These are phyloP conservation scores for Leptodactylus fuscus DNA, from an alignment of 2,113 vertebrate species.

Conservation along the genomic window DNA sequence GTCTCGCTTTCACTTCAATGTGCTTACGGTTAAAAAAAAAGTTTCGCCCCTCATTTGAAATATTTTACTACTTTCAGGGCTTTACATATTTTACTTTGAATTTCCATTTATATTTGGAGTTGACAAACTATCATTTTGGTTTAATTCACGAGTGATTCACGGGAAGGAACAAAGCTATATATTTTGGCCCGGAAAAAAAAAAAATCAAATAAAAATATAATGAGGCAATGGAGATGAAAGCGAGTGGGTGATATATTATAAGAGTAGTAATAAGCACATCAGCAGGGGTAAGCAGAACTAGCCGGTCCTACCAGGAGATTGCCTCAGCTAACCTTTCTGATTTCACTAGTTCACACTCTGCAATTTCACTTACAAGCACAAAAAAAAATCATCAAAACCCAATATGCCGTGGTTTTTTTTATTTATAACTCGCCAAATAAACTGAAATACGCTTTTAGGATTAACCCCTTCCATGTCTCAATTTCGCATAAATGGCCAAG, in stretches of 20 bases:
- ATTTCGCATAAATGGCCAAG: neutral
- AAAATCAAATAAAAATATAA: slow-evolving; percentile 52
- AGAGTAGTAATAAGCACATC: slow-evolving; percentile 40
- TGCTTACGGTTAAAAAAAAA: neutral
- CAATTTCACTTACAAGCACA: neutral
- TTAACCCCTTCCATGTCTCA: neutral
- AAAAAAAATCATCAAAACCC: neutral
- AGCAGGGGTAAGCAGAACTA: slow-evolving; percentile 37
- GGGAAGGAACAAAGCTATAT: slow-evolving; percentile 48
- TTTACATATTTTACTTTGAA: slow-evolving; percentile 22
- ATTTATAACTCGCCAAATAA: too few species aligned
- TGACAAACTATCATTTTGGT: slow-evolving; percentile 44
- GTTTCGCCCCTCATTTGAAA: neutral
- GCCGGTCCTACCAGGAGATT: neutral
- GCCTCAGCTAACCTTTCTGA: slow-evolving; percentile 1
- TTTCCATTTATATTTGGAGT: slow-evolving; percentile 54
- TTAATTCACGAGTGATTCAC: slow-evolving; percentile 45
- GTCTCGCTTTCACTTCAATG: neutral
- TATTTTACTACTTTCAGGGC: neutral
- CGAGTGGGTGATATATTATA: slow-evolving; percentile 34
- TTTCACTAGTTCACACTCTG: slow-evolving; percentile 1
- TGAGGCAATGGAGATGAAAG: slow-evolving; percentile 43
- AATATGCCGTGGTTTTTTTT: neutral
- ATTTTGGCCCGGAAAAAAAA: slow-evolving; percentile 20
- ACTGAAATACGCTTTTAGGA: neutral